A percentile compares a stretch with the other conserved stretches of the same genome.
These are phyloP conservation scores for Botia kubotai DNA, from an alignment of 2,797 vertebrate species.

Conservation along the genomic window DNA sequence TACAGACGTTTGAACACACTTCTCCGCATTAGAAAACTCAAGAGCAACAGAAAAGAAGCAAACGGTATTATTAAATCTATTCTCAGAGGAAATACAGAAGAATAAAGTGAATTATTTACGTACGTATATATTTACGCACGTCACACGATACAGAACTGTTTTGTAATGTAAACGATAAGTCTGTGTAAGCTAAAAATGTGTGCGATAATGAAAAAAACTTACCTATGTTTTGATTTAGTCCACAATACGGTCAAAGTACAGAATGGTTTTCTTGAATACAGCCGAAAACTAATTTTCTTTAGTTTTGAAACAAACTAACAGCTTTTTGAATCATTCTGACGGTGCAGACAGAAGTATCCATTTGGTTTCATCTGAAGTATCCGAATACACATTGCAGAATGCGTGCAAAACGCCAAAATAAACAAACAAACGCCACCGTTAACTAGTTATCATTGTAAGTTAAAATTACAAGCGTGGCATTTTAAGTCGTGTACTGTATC, in stretches of 20 bases:
- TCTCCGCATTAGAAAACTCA: neutral
- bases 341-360: conserved; percentile 3
- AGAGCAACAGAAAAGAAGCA: neutral
- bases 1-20: neutral
- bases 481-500: neutral
- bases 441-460: neutral
- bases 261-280: neutral
- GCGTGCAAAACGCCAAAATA: neutral
- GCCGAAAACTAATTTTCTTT: neutral
- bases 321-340: neutral
- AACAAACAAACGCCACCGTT: neutral
- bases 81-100: too few species aligned
- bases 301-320: neutral
- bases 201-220: conserved; percentile 4
- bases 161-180: neutral
- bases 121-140: too few species aligned
- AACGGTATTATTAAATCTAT: too few species aligned
- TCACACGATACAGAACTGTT: neutral
- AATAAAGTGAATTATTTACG: neutral
- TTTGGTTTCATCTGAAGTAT: neutral
- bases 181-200: neutral
- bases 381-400: neutral
- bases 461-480: neutral
- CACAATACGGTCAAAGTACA: conserved; percentile 2
- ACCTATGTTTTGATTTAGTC: conserved; percentile 17